Conservation (phyloP, 2,113 vertebrate species). For the Oncorhynchus nerka region DNA sequence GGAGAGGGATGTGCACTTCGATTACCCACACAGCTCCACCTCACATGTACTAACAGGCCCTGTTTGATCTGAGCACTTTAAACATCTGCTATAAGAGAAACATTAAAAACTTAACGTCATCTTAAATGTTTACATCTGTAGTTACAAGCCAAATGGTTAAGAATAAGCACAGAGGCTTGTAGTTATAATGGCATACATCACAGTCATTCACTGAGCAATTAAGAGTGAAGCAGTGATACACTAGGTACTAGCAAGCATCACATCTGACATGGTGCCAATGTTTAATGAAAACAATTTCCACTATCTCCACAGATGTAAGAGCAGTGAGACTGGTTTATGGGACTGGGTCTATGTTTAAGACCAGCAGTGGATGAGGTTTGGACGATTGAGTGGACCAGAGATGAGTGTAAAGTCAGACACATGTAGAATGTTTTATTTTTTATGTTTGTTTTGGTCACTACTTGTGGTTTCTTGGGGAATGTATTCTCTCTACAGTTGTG, state of each 20-base stretch:
- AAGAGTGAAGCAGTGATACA: background rate
- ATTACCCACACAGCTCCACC: background rate
- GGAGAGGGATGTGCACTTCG: background rate
- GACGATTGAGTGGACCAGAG: background rate
- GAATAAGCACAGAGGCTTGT: slow-evolving; percentile 20
- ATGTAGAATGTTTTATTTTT: too few species aligned
- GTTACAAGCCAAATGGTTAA: slow-evolving; percentile 40
- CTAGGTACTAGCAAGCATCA: slow-evolving; percentile 19
- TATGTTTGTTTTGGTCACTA: background rate
- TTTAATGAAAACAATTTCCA: background rate
- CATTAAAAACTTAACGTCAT: slow-evolving; percentile 52
- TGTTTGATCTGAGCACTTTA: slow-evolving; percentile 16
- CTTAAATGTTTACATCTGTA: slow-evolving; percentile 48
- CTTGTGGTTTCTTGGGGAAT: background rate
- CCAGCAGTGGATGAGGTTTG: background rate
- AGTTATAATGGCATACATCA: slow-evolving; percentile 36
- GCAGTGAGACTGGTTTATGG: background rate
- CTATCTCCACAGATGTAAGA: background rate
- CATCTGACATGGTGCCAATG: slow-evolving; percentile 3
- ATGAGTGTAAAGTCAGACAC: background rate
- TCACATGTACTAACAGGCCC: background rate
- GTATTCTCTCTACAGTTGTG: background rate
- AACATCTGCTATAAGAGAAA: slow-evolving; percentile 29
- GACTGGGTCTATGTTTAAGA: background rate
- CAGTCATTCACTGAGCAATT: background rate